A percentile compares a stretch with the other conserved stretches of the same genome.
These are phyloP conservation scores for Centruroides sculpturatus DNA, from an alignment of 1,140 invertebrate genomes.

Conservation along the genomic window DNA sequence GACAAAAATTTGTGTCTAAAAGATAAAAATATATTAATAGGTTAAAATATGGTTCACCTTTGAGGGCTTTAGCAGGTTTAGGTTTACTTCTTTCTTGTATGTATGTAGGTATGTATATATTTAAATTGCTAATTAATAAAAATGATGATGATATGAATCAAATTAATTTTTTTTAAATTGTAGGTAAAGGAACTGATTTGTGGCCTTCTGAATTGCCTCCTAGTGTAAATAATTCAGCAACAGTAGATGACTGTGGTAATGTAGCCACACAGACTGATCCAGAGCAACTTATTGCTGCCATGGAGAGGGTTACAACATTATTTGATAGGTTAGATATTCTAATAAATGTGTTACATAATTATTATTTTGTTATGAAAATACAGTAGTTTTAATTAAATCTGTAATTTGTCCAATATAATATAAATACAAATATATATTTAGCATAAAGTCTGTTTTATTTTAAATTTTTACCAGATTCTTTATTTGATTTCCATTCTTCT, in stretches of 20 bases:
- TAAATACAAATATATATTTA: too few species aligned
- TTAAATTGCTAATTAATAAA: too few species aligned
- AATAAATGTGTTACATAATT: too few species aligned
- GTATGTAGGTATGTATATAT: constrained; percentile 40
- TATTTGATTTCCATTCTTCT: too few species aligned
- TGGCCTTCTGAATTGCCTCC: constrained; percentile 24
- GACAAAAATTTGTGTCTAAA: background rate
- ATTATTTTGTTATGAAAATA: too few species aligned
- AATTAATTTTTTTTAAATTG: constrained; percentile 3
- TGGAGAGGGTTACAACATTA: constrained; percentile 67
- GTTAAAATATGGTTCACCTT: constrained; percentile 48
- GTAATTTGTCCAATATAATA: too few species aligned
- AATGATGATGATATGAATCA: background rate
- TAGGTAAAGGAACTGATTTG: constrained; percentile 32
- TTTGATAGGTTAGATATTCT: constrained; percentile 47
- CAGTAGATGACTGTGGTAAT: constrained; percentile 2
- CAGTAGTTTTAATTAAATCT: too few species aligned
- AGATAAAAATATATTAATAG: constrained; percentile 21
- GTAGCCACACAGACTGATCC: constrained; percentile 38
- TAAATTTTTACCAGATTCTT: too few species aligned
- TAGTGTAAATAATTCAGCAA: constrained; percentile 16
- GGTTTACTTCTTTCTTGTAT: constrained; percentile 63
- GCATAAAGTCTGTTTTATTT: too few species aligned
- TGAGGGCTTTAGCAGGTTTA: constrained; percentile 48
- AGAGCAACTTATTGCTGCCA: constrained; percentile 57